Base-by-base conservation (phyloP, 1,140 invertebrate species). In the Zaprionus camerounensis region DNA sequence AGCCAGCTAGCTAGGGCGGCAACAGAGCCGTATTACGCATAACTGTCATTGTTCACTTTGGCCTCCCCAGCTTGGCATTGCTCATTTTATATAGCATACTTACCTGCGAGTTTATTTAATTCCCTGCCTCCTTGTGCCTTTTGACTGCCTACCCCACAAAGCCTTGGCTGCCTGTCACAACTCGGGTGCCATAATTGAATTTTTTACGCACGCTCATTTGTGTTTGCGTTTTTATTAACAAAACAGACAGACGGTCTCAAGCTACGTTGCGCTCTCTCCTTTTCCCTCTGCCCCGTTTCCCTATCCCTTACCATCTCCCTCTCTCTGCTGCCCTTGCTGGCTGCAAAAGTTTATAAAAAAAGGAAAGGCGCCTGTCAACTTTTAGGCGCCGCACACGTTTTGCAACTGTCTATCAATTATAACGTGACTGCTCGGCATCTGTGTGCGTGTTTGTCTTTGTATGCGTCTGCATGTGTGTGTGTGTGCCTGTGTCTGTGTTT, bases 161-260 rank as follows among this genome's bases (percentile, higher is more conserved):
- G 38, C 22, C 51, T 51, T 12, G 28, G 15, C 26, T 26, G 49
- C 63, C 68, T 38, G 65, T 80, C 76, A 75, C 36, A 76, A 55
- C 62, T 44, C 36, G 70, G 59, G 55, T 56, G 59, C 81, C 84
- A 90, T 88, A 88, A 88, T 88, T 88, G 84, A 88, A 88, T 88
- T 88, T 88, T 88, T 88, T 88, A 88, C 84, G 84, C 81, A 88
- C 84, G 85, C 84, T 88, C 84, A 88, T 88, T 88, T 88, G 85
- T 88, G 84, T 87, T 88, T 87, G 84, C 75, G 78, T 88, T 81
- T 80, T 88, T 87, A 87, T 87, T 87, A 87, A 88, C 80, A 87
- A 80, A 74, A 76, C 80, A 86, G 81, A 69, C 80, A 71, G 59
- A 69, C 51, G 31, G 13, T 49, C 22, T 63, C 31, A 49, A 24